Conservation (phyloP, 92 coral and sea anemone genomes). For the Actinostola sp. region DNA sequence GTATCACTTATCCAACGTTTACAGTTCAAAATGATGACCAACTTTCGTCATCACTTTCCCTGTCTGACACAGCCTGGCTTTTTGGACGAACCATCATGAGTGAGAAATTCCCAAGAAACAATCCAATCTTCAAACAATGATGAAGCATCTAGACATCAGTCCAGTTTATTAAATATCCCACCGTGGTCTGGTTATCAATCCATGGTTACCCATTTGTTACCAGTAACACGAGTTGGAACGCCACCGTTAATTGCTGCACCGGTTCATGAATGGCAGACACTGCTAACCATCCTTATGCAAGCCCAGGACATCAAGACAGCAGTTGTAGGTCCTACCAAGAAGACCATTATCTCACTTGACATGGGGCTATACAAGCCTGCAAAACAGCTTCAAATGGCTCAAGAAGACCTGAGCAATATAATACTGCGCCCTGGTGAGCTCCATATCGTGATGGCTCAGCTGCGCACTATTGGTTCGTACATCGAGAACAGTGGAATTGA, state of each 20-base stretch:
- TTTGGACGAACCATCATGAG: conserved; percentile 24
- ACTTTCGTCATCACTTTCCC: conserved; percentile 5
- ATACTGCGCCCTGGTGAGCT: conserved; percentile 37
- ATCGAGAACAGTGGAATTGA: conserved; percentile 46
- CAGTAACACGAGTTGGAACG: conserved; percentile 16
- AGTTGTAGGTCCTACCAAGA: conserved; percentile 25
- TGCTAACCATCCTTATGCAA: conserved; percentile 29
- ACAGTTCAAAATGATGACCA: conserved; percentile 16
- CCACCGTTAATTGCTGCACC: conserved; percentile 40
- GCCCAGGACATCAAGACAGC: conserved; percentile 29
- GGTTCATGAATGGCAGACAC: conserved; percentile 43
- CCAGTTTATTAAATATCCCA: conserved; percentile 25
- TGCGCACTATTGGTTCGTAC: conserved; percentile 25
- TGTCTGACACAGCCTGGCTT: conserved; percentile 35
- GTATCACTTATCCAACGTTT: conserved; percentile 25
- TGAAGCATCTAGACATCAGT: neutral
- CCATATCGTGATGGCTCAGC: conserved; percentile 30
- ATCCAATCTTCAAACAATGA: neutral
- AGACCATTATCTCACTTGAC: conserved; percentile 38
- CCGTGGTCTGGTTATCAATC: conserved; percentile 66
- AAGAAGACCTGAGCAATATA: conserved; percentile 15
- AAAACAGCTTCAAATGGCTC: conserved; percentile 39
- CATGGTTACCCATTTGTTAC: conserved; percentile 18
- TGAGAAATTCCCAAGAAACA: neutral
- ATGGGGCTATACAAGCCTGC: conserved; percentile 32